Evolutionary conservation across 2,797 vertebrate genomes (phyloP), one percentile per base, ranked within the genome.

Genomic region (Gambusia yucatana): DNA sequence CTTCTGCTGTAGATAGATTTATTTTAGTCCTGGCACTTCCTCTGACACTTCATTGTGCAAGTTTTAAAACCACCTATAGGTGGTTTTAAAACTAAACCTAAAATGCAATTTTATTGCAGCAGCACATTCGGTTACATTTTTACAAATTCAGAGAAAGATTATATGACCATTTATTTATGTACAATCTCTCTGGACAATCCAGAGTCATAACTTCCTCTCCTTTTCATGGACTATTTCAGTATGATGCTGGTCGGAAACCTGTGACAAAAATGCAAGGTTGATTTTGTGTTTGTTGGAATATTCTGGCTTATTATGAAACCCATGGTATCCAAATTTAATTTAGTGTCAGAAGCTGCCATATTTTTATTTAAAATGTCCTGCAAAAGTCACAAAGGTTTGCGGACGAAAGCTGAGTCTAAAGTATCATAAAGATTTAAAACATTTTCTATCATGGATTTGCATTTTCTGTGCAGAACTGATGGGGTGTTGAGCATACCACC

Each of bases 381-480:
- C 48, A 50, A 50, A 50, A 50, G 52, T 16, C 25, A 55, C 25
- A 25, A 55, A 16, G 52, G 25, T 63, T 14, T 63, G 30, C 7
- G 2, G 59, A 22, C 22, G 3, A 36, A 65, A 65, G 20, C 33
- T 3, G 33, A 65, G 17, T 20, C 61, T 20, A 65, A 13, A 22
- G 33, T 39, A 9, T 65, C 20, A 77, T 75, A 84, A 75, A 84
- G 73, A 84, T 76, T 89, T 83, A 87, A 86, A 46, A 77, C 67
- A 83, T 86, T 86, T 92, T 90, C 78, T 83, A 92, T 90, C 84
- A 84, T 88, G 79, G 90, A 88, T 78, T 80, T 67, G 73, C 63
- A 72, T 76, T 78, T 73, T 71, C 78, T 88, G 81, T 85, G 57
- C 78, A 82, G 76, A 47, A 30, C 5, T 84, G 80, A 83, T 76